These are phyloP conservation scores for Lepidocolaptes lacrymiger DNA, from an alignment of 2,797 vertebrate species.

Conservation along the genomic window DNA sequence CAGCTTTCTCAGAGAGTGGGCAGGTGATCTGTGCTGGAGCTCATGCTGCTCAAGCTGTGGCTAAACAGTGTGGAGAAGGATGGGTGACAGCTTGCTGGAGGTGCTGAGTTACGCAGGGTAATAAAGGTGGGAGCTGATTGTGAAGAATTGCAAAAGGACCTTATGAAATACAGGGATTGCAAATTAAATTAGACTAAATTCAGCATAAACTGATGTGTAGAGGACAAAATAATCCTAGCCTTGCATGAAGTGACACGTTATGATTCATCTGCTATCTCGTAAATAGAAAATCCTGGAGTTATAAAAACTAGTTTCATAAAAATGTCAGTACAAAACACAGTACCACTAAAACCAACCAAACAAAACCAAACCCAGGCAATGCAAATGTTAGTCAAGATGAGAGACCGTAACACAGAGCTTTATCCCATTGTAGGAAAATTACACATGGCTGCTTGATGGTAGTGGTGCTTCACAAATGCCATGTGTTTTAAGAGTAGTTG, in stretches of 20 bases:
- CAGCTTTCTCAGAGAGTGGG: not conserved
- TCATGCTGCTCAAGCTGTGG: not conserved
- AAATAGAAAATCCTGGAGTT: not conserved
- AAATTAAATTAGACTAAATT: not conserved
- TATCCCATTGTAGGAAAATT: not conserved
- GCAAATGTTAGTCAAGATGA: not conserved
- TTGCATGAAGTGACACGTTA: not conserved
- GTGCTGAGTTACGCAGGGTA: not conserved
- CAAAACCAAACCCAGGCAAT: not conserved
- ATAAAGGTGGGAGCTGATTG: not conserved
- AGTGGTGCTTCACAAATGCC: not conserved
- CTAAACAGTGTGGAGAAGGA: not conserved
- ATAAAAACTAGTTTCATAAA: not conserved
- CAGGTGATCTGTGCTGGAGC: not conserved
- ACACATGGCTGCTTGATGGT: not conserved
- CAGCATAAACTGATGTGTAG: not conserved
- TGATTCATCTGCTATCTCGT: not conserved
- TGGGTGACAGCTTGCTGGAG: not conserved
- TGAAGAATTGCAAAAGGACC: not conserved
- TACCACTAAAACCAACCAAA: not conserved
- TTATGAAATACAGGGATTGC: not conserved
- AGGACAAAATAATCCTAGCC: not conserved
- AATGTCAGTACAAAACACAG: not conserved
- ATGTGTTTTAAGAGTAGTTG: not conserved
- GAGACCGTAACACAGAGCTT: not conserved